Evolutionary conservation across 2,113 vertebrate species (phyloP), one percentile per base, ranked within the genome.

Genomic region (Takifugu flavidus): DNA sequence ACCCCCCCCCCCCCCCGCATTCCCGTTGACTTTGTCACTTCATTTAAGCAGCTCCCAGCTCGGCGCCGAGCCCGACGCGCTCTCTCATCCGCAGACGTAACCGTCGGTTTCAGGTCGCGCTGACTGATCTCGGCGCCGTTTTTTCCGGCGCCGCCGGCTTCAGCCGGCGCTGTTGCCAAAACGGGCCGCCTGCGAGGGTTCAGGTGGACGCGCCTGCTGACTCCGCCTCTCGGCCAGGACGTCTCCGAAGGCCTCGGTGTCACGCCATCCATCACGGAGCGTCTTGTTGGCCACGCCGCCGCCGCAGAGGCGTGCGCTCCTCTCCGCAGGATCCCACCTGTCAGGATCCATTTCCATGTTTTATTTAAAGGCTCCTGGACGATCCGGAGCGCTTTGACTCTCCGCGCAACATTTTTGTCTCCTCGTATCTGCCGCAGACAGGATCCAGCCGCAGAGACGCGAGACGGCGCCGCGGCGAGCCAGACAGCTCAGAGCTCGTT

Each of bases 401-500:
- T 4, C 72, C 60, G 53, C 75, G 67, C 54, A 64, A 77, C 65
- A 67, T 78, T 64, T 58, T 20, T 52, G 3, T 46, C 59, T 69
- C 76, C 67, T 63, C 65, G 60, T 71, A 75, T 73, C 52, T 59
- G 63, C 71, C 25, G 66, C 71, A 80, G 83, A 78, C 78, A 66
- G 72, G 27, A 59, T 68, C 49, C 58, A 20, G 20, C n/a, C n/a
- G n/a, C n/a, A n/a, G n/a, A n/a, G n/a, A n/a, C n/a, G n/a, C n/a
- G n/a, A n/a, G n/a, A n/a, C n/a, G 11, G 47, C 42, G 42, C 55
- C 26, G 60, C 25, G 8, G 82, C 77, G 76, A 67, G 67, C 65
- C 74, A 67, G 87, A 88, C 85, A 83, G 83, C 86, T 85, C 74
- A 54, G 70, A 70, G 83, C 85, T 89, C 85, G 80, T 89, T 87